Evolutionary conservation across 92 coral and sea anemone genomes (phyloP).

Genomic region (Phenganax stokvisi): DNA sequence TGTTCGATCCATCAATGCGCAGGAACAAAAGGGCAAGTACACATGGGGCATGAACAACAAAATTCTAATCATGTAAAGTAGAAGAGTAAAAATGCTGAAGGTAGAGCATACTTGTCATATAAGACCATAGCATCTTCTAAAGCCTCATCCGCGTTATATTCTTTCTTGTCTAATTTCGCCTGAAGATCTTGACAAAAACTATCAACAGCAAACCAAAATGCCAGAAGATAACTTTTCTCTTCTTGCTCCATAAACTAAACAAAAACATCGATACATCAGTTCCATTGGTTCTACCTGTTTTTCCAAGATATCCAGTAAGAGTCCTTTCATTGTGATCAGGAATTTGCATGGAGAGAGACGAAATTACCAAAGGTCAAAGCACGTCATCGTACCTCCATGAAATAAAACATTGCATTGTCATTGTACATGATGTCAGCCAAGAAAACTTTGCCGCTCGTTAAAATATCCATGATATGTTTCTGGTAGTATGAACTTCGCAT

Average conservation of each 20-base stretch:
- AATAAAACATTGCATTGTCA: constrained; percentile 90
- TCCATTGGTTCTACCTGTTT: background rate
- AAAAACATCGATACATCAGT: background rate
- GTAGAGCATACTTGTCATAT: constrained; percentile 70
- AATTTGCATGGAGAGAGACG: too few species aligned
- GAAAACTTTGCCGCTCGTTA: constrained; percentile 88
- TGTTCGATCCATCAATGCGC: too few species aligned
- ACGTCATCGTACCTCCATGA: constrained; percentile 76
- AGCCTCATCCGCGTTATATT: constrained; percentile 68
- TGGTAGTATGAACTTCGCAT: constrained; percentile 70
- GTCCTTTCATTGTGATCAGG: background rate
- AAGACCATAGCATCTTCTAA: constrained; percentile 94
- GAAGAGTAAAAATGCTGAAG: too few species aligned
- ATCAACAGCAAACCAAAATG: constrained; percentile 91
- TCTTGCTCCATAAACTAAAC: constrained; percentile 80
- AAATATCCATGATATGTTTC: constrained; percentile 85
- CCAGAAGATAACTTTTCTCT: constrained; percentile 82
- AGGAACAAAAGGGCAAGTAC: too few species aligned
- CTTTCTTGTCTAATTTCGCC: constrained; percentile 61
- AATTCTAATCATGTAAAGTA: too few species aligned
- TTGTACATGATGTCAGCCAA: constrained; percentile 85
- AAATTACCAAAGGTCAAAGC: background rate
- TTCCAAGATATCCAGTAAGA: too few species aligned
- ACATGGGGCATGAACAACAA: too few species aligned
- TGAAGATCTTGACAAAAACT: constrained; percentile 71